phyloP scores from a whole-genome alignment of 2,888 invertebrate genomes.

The Phengaris alcon region DNA sequence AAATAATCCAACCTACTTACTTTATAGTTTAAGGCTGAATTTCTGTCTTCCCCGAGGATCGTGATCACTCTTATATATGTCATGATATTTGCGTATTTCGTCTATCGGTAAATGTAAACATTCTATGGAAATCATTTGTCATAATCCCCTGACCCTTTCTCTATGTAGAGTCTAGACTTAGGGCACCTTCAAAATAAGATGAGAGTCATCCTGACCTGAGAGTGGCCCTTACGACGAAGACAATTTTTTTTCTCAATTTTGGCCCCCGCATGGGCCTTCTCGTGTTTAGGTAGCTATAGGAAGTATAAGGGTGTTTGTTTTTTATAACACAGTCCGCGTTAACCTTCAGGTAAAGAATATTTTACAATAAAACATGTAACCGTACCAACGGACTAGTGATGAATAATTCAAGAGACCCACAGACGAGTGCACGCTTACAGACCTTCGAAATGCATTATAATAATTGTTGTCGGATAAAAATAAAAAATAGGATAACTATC shows the following conservation, averaged over 20 bases:
- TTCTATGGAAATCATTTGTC: too few species aligned
- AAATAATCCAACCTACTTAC: constrained; percentile 7
- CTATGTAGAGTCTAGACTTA: too few species aligned
- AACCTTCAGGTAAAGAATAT: constrained; percentile 42
- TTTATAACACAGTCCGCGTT: constrained; percentile 42
- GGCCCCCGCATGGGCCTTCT: too few species aligned
- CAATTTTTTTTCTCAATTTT: too few species aligned
- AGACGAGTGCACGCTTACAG: constrained; percentile 53
- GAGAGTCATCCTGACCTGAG: too few species aligned
- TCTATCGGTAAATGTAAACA: too few species aligned
- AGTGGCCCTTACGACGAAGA: too few species aligned
- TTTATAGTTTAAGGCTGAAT: background rate
- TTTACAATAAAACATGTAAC: constrained; percentile 43
- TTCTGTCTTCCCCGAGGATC: too few species aligned
- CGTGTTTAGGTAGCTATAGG: background rate
- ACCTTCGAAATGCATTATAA: constrained; percentile 55
- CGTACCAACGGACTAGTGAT: constrained; percentile 48
- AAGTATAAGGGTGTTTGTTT: constrained; percentile 38
- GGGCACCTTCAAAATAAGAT: too few species aligned
- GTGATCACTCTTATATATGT: too few species aligned
- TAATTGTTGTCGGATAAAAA: constrained; percentile 31
- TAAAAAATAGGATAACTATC: background rate
- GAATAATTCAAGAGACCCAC: constrained; percentile 62
- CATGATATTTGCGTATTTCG: too few species aligned
- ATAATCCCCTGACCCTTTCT: too few species aligned